phyloP scores from a whole-genome alignment of 2,888 invertebrate genomes.

The Tachystola acroxantha region DNA sequence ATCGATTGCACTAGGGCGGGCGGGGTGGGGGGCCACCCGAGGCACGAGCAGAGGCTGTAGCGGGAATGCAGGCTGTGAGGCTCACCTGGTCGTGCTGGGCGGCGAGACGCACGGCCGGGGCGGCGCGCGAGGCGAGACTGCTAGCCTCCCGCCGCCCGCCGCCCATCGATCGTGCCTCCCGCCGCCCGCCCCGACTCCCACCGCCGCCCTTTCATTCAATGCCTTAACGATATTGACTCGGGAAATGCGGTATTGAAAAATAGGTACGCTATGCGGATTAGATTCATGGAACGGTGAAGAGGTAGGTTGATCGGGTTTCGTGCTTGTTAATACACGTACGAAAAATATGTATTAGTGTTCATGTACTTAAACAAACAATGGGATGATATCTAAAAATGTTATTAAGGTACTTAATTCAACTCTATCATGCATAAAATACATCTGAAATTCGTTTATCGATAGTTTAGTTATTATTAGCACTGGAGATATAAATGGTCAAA shows the following conservation, averaged over 20 bases:
- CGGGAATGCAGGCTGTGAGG: too few species aligned
- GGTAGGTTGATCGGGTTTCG: too few species aligned
- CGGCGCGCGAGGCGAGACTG: conserved; percentile 58
- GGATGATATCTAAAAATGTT: too few species aligned
- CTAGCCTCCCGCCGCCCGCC: conserved; percentile 55
- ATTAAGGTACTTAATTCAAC: too few species aligned
- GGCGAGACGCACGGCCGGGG: conserved; percentile 34
- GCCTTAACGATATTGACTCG: conserved; percentile 13
- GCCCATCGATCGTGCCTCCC: conserved; percentile 39
- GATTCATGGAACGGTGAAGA: neutral
- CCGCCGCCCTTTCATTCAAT: conserved; percentile 14
- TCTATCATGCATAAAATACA: too few species aligned
- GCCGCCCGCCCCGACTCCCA: conserved; percentile 16
- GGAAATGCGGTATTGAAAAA: too few species aligned
- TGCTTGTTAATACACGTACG: too few species aligned
- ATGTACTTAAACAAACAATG: too few species aligned
- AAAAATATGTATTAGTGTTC: too few species aligned
- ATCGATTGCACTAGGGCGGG: neutral
- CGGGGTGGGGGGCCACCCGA: neutral
- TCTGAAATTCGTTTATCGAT: too few species aligned
- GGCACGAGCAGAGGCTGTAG: neutral
- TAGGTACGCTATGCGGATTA: neutral
- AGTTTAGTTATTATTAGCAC: too few species aligned
- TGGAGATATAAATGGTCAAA: too few species aligned
- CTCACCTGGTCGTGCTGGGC: neutral